phyloP scores from a whole-genome alignment of 1,140 invertebrate species.

The Dendrolimus kikuchii region DNA sequence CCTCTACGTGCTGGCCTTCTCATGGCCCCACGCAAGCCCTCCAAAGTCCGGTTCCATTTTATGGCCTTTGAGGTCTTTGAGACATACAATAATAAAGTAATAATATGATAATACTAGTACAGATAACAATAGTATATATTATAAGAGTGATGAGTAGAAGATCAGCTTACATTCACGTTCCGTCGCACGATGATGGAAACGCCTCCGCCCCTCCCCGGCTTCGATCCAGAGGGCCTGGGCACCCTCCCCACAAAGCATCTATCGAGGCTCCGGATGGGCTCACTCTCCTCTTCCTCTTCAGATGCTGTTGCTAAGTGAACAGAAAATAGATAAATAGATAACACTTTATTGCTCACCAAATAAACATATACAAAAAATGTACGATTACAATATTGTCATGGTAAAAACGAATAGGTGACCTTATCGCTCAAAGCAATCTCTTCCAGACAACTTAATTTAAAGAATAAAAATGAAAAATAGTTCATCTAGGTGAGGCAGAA shows the following conservation, averaged over 20 bases:
- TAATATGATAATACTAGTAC: background rate
- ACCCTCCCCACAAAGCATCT: slow-evolving; percentile 40
- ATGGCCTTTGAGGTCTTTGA: too few relatives aligned
- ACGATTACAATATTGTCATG: too few relatives aligned
- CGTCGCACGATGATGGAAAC: slow-evolving; percentile 34
- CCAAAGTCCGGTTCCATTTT: too few relatives aligned
- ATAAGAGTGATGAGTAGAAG: background rate
- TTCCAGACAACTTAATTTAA: too few relatives aligned
- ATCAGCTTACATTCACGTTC: slow-evolving; percentile 29
- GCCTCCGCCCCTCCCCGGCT: slow-evolving; percentile 37
- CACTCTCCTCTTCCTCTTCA: slow-evolving; percentile 35
- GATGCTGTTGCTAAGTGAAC: slow-evolving; percentile 17
- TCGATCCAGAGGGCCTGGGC: slow-evolving; percentile 27
- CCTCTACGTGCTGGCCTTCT: too few relatives aligned
- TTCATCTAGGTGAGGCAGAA: background rate
- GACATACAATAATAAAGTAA: background rate
- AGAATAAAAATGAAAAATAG: background rate
- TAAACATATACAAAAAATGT: too few relatives aligned
- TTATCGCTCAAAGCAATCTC: too few relatives aligned
- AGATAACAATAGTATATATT: background rate
- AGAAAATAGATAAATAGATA: background rate
- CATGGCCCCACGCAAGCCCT: too few relatives aligned
- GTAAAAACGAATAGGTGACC: too few relatives aligned
- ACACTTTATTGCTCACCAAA: too few relatives aligned
- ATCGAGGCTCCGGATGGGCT: slow-evolving; percentile 15